Percentiles rank a stretch among this genome's conserved stretches.
phyloP scores from a whole-genome alignment of 2,888 invertebrate species.

The Hydrotaea diabolus region DNA sequence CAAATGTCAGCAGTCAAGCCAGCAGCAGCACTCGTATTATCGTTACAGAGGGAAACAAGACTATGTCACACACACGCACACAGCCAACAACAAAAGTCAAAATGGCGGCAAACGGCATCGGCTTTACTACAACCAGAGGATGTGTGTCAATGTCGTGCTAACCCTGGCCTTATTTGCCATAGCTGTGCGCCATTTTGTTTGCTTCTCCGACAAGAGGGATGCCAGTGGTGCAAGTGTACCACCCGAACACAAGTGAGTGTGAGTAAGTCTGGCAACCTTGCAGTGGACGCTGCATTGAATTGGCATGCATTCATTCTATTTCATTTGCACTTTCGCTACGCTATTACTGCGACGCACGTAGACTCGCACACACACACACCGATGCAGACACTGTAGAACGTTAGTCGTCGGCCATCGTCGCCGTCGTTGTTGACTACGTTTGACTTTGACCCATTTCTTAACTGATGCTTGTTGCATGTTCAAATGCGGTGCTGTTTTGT shows the following conservation, averaged over 20 bases:
- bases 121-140: slow-evolving; percentile 27
- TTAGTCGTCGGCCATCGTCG: slow-evolving; percentile 49
- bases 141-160: slow-evolving; percentile 62
- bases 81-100: slow-evolving; percentile 36
- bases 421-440: slow-evolving; percentile 57
- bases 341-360: no score
- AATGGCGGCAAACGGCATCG: slow-evolving; percentile 51
- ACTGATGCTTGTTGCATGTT: slow-evolving; percentile 61
- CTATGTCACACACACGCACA: neutral
- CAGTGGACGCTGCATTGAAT: slow-evolving; percentile 23
- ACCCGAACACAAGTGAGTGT: neutral
- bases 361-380: slow-evolving; percentile 6
- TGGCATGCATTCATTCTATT: slow-evolving; percentile 54
- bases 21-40: no score
- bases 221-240: neutral
- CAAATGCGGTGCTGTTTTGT: slow-evolving; percentile 4
- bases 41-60: neutral
- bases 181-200: slow-evolving; percentile 8
- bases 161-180: slow-evolving; percentile 65
- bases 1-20: slow-evolving; percentile 46
- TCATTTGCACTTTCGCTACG: slow-evolving; percentile 46
- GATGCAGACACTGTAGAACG: slow-evolving; percentile 31
- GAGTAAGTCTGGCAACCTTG: slow-evolving; percentile 60
- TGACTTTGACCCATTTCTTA: slow-evolving; percentile 78
- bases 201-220: neutral